Conservation (phyloP, 92 coral and sea anemone genomes). For the Nematostella vectensis region DNA sequence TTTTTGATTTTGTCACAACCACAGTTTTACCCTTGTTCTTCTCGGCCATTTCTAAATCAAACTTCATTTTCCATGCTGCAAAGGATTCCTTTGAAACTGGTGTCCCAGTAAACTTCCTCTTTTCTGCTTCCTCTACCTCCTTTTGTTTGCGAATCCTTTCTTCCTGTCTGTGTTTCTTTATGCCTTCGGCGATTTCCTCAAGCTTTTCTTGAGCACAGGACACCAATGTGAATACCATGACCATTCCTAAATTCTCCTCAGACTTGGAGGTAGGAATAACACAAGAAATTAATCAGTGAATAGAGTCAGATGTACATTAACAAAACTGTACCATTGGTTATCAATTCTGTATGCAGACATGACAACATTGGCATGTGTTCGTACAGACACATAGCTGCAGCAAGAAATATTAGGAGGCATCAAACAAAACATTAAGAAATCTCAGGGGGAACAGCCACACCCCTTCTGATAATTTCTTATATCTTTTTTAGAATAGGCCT, state of each 20-base stretch:
- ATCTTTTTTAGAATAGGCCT: no score
- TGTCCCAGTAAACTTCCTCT: constrained; percentile 71
- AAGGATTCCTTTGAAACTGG: constrained; percentile 82
- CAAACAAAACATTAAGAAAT: no score
- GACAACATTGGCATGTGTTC: no score
- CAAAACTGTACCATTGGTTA: neutral
- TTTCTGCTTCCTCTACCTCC: constrained; percentile 83
- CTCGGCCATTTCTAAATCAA: constrained; percentile 57
- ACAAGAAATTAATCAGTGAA: no score
- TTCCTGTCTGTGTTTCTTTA: constrained; percentile 52
- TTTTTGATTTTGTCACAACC: constrained; percentile 56
- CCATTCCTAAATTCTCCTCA: constrained; percentile 94
- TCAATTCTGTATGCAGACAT: no score
- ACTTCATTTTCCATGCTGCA: constrained; percentile 71
- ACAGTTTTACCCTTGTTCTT: constrained; percentile 30
- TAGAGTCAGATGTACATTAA: neutral
- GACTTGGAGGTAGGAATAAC: constrained; percentile 38
- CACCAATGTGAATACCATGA: constrained; percentile 86
- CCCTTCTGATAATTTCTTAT: no score
- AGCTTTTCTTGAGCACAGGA: constrained; percentile 90
- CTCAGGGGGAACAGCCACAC: no score
- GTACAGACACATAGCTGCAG: no score
- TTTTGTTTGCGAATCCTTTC: constrained; percentile 51
- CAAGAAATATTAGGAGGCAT: no score
- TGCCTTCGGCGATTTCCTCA: constrained; percentile 48